A percentile compares a stretch with the other conserved stretches of the same genome.
phyloP scores from a whole-genome alignment of 2,888 invertebrate species.

The Melinaea marsaeus region DNA sequence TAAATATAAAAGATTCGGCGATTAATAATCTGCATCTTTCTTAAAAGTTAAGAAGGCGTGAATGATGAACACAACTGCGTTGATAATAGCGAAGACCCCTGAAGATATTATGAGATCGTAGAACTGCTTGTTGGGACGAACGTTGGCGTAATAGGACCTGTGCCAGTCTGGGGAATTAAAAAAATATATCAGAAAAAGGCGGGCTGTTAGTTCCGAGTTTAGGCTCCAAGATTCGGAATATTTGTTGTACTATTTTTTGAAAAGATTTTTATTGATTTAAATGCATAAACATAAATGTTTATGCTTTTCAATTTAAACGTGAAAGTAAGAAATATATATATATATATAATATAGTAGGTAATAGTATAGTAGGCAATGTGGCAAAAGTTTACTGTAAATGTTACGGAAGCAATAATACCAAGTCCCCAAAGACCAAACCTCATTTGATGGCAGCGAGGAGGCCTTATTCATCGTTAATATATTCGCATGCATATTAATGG shows the following conservation, averaged over 20 bases:
- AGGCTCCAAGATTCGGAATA: too few relatives aligned
- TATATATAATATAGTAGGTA: too few relatives aligned
- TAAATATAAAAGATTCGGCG: slow-evolving; percentile 10
- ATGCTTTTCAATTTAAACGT: too few relatives aligned
- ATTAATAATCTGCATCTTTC: slow-evolving; percentile 72
- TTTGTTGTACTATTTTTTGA: too few relatives aligned
- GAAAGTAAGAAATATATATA: too few relatives aligned
- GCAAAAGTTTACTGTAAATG: not conserved
- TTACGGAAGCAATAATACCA: slow-evolving; percentile 9
- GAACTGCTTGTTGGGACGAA: slow-evolving; percentile 81
- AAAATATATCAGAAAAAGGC: not conserved
- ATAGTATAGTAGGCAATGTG: too few relatives aligned
- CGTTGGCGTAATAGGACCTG: slow-evolving; percentile 68
- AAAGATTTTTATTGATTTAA: too few relatives aligned
- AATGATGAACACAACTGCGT: slow-evolving; percentile 78
- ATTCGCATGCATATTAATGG: slow-evolving; percentile 1
- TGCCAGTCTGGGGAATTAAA: slow-evolving; percentile 64
- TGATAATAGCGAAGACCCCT: slow-evolving; percentile 80
- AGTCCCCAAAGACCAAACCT: slow-evolving; percentile 5
- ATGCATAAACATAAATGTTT: too few relatives aligned
- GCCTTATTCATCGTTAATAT: not conserved
- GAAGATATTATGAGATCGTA: slow-evolving; percentile 82
- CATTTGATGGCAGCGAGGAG: not conserved
- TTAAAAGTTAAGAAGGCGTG: slow-evolving; percentile 81
- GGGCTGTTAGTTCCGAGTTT: too few relatives aligned